Percentiles rank a stretch among this genome's conserved stretches.
Evolutionary conservation across 64 coral and sea anemone genomes (phyloP).

Genomic region (Cladopsammia gracilis): DNA sequence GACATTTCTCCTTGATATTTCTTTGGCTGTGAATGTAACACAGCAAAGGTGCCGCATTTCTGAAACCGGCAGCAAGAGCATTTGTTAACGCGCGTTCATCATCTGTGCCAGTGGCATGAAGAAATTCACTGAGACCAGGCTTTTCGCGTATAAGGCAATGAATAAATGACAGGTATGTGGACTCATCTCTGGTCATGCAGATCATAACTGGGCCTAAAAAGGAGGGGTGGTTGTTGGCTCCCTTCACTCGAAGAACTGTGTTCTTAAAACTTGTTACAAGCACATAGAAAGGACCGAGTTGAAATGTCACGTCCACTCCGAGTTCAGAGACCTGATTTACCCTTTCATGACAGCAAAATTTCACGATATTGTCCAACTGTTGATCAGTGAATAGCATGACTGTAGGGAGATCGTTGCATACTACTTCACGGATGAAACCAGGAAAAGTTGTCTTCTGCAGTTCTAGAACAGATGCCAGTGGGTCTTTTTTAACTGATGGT

Average conservation of each 20-base stretch:
- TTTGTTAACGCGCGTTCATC: conserved; percentile 35
- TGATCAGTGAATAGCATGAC: conserved; percentile 64
- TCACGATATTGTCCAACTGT: conserved; percentile 64
- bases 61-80: conserved; percentile 41
- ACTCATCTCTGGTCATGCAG: conserved; percentile 58
- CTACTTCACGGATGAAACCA: conserved; percentile 73
- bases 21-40: conserved; percentile 68
- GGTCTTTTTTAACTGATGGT: conserved; percentile 30
- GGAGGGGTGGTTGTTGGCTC: neutral
- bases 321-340: conserved; percentile 59
- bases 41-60: conserved; percentile 15
- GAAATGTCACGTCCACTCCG: conserved; percentile 68
- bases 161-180: conserved; percentile 56
- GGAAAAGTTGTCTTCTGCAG: conserved; percentile 66
- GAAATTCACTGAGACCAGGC: conserved; percentile 30
- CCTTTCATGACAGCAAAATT: conserved; percentile 67
- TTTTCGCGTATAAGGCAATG: conserved; percentile 33
- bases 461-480: conserved; percentile 60
- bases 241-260: conserved; percentile 54
- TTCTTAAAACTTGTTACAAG: conserved; percentile 77
- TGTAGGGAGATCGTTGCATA: conserved; percentile 81
- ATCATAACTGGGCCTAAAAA: conserved; percentile 67
- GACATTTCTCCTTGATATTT: conserved; percentile 49
- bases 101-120: conserved; percentile 60
- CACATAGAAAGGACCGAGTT: conserved; percentile 75